Conservation (phyloP, 2,113 vertebrate genomes). For the Lophochroa leadbeateri region DNA sequence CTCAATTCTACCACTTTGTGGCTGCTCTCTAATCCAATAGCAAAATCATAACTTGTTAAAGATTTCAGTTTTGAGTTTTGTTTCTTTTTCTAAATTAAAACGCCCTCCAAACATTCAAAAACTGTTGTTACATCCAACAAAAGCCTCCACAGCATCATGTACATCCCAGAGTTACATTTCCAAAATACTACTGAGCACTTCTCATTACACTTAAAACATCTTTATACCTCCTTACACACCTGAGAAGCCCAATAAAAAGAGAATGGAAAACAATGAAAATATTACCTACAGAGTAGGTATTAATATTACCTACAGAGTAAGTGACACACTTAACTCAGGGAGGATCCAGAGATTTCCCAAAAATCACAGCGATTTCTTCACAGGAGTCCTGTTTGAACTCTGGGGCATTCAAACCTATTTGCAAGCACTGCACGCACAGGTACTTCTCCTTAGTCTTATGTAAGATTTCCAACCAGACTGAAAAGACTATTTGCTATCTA, state of each 20-base stretch:
- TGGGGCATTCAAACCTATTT: neutral
- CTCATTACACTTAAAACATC: neutral
- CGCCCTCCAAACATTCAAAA: neutral
- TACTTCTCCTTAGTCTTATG: neutral
- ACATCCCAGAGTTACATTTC: neutral
- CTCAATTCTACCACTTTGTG: neutral
- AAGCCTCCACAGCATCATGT: neutral
- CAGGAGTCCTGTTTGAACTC: neutral
- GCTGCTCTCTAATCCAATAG: neutral
- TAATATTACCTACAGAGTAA: neutral
- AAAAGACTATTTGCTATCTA: neutral
- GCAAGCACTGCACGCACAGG: rapidly evolving
- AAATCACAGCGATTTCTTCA: neutral
- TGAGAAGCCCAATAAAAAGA: neutral
- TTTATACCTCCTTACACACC: neutral
- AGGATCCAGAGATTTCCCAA: neutral
- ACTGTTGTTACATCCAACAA: neutral
- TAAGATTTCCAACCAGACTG: neutral
- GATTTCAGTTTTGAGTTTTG: neutral
- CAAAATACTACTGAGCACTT: neutral
- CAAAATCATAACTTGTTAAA: neutral
- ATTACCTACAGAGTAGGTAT: neutral
- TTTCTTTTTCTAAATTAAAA: neutral
- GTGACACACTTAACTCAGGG: neutral
- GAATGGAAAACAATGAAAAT: neutral